These are phyloP conservation scores for Lophius piscatorius DNA, from an alignment of 2,113 vertebrate species.

Conservation along the genomic window DNA sequence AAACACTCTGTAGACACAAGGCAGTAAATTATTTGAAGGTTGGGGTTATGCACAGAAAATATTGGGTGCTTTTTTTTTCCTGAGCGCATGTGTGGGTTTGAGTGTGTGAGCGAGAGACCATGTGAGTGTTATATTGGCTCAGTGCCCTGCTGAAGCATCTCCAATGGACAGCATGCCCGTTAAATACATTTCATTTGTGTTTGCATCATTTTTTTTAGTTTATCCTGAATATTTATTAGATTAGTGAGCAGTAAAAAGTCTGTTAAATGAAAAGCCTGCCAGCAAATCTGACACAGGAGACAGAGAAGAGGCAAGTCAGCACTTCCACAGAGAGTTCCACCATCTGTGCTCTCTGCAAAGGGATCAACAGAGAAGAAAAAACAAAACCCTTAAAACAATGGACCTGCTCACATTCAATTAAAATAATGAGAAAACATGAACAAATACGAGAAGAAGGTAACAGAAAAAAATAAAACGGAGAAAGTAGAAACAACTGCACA, in stretches of 20 bases:
- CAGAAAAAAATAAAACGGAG: conserved; percentile 33
- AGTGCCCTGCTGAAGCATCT: conserved; percentile 67
- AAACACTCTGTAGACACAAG: conserved; percentile 76
- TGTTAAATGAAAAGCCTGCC: conserved; percentile 63
- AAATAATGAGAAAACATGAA: conserved; percentile 17
- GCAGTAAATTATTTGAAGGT: conserved; percentile 83
- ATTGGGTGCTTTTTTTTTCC: conserved; percentile 56
- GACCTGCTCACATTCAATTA: conserved; percentile 24
- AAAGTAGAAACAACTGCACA: conserved; percentile 57
- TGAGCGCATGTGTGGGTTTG: conserved; percentile 32
- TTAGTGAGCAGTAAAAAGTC: conserved; percentile 69
- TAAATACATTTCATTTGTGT: conserved; percentile 78
- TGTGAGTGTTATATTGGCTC: conserved; percentile 70
- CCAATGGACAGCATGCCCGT: conserved; percentile 68
- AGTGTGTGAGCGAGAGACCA: conserved; percentile 34
- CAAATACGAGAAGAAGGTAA: conserved; percentile 14
- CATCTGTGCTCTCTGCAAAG: conserved; percentile 56
- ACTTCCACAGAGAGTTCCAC: conserved; percentile 43
- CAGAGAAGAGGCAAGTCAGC: conserved; percentile 30
- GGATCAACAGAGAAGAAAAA: conserved; percentile 29
- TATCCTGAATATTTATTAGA: conserved; percentile 80
- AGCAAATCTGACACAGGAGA: conserved; percentile 57
- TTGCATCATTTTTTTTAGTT: conserved; percentile 77
- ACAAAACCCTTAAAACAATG: conserved; percentile 29
- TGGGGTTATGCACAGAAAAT: conserved; percentile 77